These are phyloP conservation scores for Melanerpes aurifrons DNA, from an alignment of 2,113 vertebrate species.

Conservation along the genomic window DNA sequence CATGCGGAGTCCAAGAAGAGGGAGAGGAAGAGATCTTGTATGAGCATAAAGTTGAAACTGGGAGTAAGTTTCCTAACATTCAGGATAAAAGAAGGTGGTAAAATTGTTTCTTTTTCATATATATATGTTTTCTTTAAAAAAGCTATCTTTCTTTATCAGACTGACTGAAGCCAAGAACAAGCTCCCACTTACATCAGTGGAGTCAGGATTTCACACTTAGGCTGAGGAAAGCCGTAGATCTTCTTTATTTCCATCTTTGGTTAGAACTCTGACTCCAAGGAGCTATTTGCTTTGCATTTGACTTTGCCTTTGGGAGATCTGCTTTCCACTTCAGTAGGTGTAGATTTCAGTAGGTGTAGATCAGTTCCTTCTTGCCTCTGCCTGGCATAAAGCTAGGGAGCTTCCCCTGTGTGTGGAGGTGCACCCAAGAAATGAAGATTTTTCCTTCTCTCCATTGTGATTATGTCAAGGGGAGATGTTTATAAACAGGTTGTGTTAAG, in stretches of 20 bases:
- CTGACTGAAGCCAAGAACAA: not conserved
- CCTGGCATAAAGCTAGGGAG: not conserved
- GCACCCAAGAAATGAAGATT: fast-evolving
- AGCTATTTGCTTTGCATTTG: constrained; percentile 33
- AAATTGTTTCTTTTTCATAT: not conserved
- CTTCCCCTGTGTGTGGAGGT: not conserved
- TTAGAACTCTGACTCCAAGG: constrained; percentile 14
- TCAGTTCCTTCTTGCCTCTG: not conserved
- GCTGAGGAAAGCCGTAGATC: not conserved
- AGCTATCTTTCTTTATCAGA: not conserved
- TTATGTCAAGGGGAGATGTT: not conserved
- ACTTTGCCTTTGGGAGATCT: not conserved
- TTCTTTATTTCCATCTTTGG: not conserved
- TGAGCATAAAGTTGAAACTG: not conserved
- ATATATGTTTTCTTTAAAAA: not conserved
- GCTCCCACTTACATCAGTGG: not conserved
- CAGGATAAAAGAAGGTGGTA: not conserved
- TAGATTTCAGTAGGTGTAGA: not conserved
- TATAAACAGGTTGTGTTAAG: not conserved
- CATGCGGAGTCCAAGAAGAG: not conserved
- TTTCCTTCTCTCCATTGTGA: not conserved
- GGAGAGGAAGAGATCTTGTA: not conserved
- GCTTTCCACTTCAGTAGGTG: not conserved
- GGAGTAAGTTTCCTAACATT: not conserved
- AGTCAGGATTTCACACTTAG: not conserved